Base-by-base conservation (phyloP, 2,888 invertebrate genomes). In the Patella caerulea region DNA sequence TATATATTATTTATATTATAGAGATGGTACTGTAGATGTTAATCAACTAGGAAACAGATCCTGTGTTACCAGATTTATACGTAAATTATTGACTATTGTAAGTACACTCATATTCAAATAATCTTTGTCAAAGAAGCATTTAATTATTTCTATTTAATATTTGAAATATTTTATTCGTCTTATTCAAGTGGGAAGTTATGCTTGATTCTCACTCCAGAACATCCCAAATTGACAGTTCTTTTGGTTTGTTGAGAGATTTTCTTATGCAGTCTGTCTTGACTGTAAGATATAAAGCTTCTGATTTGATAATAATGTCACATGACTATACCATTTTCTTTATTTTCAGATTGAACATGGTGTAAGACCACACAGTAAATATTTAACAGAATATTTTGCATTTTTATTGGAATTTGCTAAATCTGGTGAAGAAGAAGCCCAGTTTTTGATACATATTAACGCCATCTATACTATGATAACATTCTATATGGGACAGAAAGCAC, bases 321-420 rank as follows among this genome's bases (percentile, higher is more conserved):
- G 34, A 5, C 34, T 45, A 45, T 45, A 45, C 5, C 4, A 45
- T 45, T 45, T 45, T 45, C 7, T 45, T 45, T 45, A 45, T 9
- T 74, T 78, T 29, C 80, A 88, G 88, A 78, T 88, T 29, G 88
- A 88, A 78, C 87, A 95, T 89, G 96, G 96, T 73, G 97, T 88
- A 29, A 83, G 89, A 45, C 90, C 90, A 12, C 89, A 90, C 83
- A 90, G 91, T 82, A 90, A 91, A 76, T 96, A 98, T 91, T 93
- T 98, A 83, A 96, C 97, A 0, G 98, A 98, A 91, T 98, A 97
- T 92, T 98, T 98, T 91, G 95, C 96, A 65, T 94, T 98, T 86
- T 93, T 98, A 81, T 95, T 96, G 90, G 98, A 98, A 91, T 98
- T 98, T 92, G 96, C 97, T 85, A 96, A 97, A 91, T 96, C 97